Percentiles rank a stretch among this genome's conserved stretches.
Conservation (phyloP, 1,140 invertebrate species). For the Saxidomus purpurata region DNA sequence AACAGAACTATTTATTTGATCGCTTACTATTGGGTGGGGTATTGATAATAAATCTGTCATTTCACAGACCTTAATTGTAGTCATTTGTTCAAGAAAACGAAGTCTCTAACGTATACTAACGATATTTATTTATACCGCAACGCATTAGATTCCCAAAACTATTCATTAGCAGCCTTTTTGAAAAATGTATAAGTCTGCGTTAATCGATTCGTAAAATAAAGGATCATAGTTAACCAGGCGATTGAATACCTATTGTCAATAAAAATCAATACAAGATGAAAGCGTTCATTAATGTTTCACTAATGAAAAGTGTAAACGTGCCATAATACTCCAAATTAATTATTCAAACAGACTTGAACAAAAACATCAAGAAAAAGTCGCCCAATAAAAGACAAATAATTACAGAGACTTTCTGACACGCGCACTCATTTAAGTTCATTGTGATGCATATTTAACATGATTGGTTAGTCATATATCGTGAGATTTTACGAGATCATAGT, state of each 20-base stretch:
- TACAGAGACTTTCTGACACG: not conserved
- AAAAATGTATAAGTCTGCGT: not conserved
- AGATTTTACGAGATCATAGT: not conserved
- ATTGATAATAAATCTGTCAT: not conserved
- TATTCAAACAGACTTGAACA: slow-evolving; percentile 42
- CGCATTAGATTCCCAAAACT: not conserved
- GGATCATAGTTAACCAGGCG: slow-evolving; percentile 24
- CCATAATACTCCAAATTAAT: slow-evolving; percentile 21
- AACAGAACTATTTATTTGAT: too few species aligned
- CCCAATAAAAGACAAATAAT: slow-evolving; percentile 18
- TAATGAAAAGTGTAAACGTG: slow-evolving; percentile 1
- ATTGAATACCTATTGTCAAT: not conserved
- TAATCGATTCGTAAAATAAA: slow-evolving; percentile 26
- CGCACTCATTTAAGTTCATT: not conserved
- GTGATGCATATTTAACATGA: not conserved
- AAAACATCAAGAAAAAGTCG: slow-evolving; percentile 2
- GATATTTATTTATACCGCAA: slow-evolving; percentile 11
- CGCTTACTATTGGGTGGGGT: slow-evolving; percentile 7
- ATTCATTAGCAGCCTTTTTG: slow-evolving; percentile 9
- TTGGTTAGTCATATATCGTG: not conserved
- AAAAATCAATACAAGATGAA: slow-evolving; percentile 29
- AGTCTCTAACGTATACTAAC: not conserved
- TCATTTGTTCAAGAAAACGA: not conserved
- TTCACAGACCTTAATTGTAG: slow-evolving; percentile 14
- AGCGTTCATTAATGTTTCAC: slow-evolving; percentile 40